Conservation (phyloP, 2,113 vertebrate genomes). For the Rhegmatorhina hoffmannsi region DNA sequence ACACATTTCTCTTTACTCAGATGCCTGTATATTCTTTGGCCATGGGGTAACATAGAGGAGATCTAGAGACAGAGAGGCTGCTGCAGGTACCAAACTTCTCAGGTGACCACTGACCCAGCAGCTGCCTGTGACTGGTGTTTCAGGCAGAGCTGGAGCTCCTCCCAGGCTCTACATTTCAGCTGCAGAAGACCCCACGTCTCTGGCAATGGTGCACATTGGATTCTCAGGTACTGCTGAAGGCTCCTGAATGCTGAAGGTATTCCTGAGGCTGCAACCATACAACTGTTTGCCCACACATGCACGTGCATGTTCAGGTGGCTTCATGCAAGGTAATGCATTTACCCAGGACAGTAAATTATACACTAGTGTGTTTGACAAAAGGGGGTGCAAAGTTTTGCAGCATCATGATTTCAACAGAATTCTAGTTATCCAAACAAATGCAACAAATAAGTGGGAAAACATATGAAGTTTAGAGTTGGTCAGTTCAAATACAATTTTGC, state of each 20-base stretch:
- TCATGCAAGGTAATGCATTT: neutral
- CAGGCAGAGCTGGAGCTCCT: neutral
- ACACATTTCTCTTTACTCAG: neutral
- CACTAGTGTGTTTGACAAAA: neutral
- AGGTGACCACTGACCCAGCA: neutral
- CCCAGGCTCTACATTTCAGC: fast-evolving
- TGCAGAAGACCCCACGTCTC: neutral
- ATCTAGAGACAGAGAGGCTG: neutral
- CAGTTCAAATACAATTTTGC: neutral
- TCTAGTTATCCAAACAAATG: neutral
- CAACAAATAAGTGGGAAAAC: neutral
- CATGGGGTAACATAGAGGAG: neutral
- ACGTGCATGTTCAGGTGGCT: neutral
- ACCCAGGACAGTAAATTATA: neutral
- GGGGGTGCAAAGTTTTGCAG: neutral
- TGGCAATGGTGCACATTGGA: neutral
- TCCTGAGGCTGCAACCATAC: neutral
- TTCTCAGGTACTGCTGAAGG: fast-evolving
- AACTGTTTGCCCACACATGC: neutral
- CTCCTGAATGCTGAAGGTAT: no score
- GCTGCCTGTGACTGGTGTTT: neutral
- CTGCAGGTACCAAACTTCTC: neutral
- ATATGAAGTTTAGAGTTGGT: neutral
- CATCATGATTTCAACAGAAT: neutral
- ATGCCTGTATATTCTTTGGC: neutral